Conservation (phyloP, 1,140 invertebrate genomes). For the Gonatopus flavifemur region DNA sequence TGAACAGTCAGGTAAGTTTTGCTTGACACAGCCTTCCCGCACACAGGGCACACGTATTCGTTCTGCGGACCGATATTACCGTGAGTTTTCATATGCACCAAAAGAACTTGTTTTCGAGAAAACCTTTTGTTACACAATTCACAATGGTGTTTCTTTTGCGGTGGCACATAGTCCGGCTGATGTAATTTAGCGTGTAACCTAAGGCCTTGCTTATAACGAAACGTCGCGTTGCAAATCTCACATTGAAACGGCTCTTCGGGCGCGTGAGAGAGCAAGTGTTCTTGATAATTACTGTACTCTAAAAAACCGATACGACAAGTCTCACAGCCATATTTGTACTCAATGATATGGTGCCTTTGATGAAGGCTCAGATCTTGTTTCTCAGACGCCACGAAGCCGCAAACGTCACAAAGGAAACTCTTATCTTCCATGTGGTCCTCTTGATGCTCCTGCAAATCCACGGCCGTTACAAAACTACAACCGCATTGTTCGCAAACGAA, state of each 20-base stretch:
- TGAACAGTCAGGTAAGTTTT: conserved; percentile 84
- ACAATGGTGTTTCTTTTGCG: conserved; percentile 55
- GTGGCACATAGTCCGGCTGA: conserved; percentile 54
- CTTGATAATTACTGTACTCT: conserved; percentile 44
- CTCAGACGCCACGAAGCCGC: conserved; percentile 43
- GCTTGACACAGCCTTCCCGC: conserved; percentile 68
- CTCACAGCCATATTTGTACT: conserved; percentile 65
- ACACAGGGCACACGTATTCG: conserved; percentile 70
- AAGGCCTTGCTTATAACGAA: conserved; percentile 57
- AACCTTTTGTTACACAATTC: conserved; percentile 55
- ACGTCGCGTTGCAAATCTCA: conserved; percentile 56
- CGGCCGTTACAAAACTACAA: conserved; percentile 34
- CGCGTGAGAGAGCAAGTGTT: conserved; percentile 44
- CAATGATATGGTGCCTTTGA: conserved; percentile 46
- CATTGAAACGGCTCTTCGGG: conserved; percentile 54
- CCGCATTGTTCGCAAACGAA: conserved; percentile 51
- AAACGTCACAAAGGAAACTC: conserved; percentile 42
- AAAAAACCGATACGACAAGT: conserved; percentile 64
- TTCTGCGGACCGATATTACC: conserved; percentile 45
- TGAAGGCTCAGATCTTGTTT: conserved; percentile 45
- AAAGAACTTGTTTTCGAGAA: conserved; percentile 52
- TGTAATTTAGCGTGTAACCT: conserved; percentile 60
- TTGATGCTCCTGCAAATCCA: conserved; percentile 41
- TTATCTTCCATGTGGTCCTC: conserved; percentile 31
- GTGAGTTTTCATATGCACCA: conserved; percentile 54